Percentiles rank a stretch among this genome's conserved stretches.
phyloP scores from a whole-genome alignment of 2,888 invertebrate species.

The Glyphotaelius pellucidus region DNA sequence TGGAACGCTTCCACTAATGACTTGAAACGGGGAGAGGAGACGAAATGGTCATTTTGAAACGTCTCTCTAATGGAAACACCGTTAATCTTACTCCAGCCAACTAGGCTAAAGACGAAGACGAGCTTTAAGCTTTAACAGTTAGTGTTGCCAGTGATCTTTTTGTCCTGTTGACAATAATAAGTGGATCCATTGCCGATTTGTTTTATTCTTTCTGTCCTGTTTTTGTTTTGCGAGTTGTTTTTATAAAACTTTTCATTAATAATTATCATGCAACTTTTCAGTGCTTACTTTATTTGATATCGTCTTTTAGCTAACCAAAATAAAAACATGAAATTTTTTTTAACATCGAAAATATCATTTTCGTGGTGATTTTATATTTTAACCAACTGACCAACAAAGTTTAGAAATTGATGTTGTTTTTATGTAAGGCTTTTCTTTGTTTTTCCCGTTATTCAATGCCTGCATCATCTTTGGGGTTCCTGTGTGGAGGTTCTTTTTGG shows the following conservation, averaged over 20 bases:
- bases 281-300: too few species aligned
- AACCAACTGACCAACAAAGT: too few species aligned
- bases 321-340: too few species aligned
- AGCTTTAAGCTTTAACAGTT: neutral
- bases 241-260: neutral
- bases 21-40: neutral
- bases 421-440: too few species aligned
- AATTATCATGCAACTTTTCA: too few species aligned
- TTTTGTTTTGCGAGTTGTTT: neutral
- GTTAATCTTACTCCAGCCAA: neutral
- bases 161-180: neutral
- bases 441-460: too few species aligned
- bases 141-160: neutral
- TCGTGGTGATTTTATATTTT: too few species aligned
- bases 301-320: too few species aligned
- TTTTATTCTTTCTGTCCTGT: neutral
- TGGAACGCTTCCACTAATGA: neutral
- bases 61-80: neutral
- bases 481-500: too few species aligned
- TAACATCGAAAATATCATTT: too few species aligned
- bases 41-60: neutral
- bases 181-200: neutral
- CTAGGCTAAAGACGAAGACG: neutral
- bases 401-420: too few species aligned
- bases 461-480: too few species aligned